Percentiles rank a stretch among this genome's conserved stretches.
Evolutionary conservation across 2,113 vertebrate species (phyloP).

Genomic region (Mormyrus lacerda): DNA sequence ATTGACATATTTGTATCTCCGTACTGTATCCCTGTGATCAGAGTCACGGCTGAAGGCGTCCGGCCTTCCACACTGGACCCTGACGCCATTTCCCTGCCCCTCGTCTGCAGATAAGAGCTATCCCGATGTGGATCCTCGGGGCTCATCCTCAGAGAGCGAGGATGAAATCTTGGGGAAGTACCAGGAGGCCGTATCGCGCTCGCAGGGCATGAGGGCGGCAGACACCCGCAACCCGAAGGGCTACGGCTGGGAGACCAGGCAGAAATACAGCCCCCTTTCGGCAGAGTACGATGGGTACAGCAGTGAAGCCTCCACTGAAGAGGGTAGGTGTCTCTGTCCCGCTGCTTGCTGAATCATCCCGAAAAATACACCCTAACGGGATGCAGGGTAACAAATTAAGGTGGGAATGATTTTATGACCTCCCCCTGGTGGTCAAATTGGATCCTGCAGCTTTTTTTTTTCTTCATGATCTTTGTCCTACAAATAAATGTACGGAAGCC

Average conservation of each 20-base stretch:
- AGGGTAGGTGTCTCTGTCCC: constrained; percentile 63
- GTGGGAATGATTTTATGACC: not conserved
- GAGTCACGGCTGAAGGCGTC: not conserved
- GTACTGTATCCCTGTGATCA: not conserved
- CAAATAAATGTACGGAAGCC: not conserved
- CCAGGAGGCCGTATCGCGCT: constrained; percentile 83
- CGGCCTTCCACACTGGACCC: not conserved
- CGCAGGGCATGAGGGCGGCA: constrained; percentile 64
- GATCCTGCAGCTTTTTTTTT: not conserved
- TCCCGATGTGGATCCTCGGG: constrained; percentile 69
- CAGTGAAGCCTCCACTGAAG: constrained; percentile 87
- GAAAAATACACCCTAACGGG: not conserved
- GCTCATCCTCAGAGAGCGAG: constrained; percentile 93
- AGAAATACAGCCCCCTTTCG: constrained; percentile 84
- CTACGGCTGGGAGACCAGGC: constrained; percentile 82
- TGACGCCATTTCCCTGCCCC: not conserved
- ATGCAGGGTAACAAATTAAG: not conserved
- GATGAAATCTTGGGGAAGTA: constrained; percentile 92
- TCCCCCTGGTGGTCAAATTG: not conserved
- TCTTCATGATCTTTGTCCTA: not conserved
- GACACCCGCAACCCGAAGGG: constrained; percentile 63
- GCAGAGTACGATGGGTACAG: constrained; percentile 88
- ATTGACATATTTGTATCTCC: not conserved
- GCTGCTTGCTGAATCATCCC: not conserved
- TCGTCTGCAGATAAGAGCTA: constrained; percentile 70